Percentiles rank a stretch among this genome's conserved stretches.
Conservation (phyloP, 1,140 invertebrate genomes). For the Antheraea mylitta region DNA sequence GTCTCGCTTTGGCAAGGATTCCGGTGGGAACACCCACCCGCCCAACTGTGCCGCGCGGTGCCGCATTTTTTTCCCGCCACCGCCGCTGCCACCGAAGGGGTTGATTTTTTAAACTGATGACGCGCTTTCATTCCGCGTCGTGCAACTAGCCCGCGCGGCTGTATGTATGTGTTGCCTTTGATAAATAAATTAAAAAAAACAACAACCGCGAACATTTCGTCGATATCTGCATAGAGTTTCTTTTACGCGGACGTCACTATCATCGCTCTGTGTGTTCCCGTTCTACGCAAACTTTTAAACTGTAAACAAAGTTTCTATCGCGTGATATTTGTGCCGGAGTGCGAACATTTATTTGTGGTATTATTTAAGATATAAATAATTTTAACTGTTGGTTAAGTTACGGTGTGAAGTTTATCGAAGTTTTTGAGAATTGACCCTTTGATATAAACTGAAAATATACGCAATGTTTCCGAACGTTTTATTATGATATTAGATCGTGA, state of each 20-base stretch:
- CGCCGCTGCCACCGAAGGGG: slow-evolving; percentile 57
- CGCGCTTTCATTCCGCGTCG: slow-evolving; percentile 79
- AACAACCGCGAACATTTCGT: slow-evolving; percentile 57
- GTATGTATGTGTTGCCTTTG: slow-evolving; percentile 69
- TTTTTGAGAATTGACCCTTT: slow-evolving; percentile 13
- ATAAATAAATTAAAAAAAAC: slow-evolving; percentile 73
- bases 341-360: not conserved
- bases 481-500: slow-evolving; percentile 26
- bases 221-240: slow-evolving; percentile 59
- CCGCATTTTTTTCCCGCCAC: slow-evolving; percentile 69
- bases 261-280: slow-evolving; percentile 45
- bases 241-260: slow-evolving; percentile 50
- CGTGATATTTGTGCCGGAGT: slow-evolving; percentile 10
- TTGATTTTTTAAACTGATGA: slow-evolving; percentile 81
- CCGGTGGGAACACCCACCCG: slow-evolving; percentile 54
- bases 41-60: slow-evolving; percentile 37
- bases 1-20: slow-evolving; percentile 70
- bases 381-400: not conserved
- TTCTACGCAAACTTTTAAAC: slow-evolving; percentile 50
- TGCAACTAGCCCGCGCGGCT: slow-evolving; percentile 73
- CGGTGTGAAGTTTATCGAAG: slow-evolving; percentile 8
- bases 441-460: not conserved
- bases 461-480: not conserved
- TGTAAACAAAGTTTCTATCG: slow-evolving; percentile 16
- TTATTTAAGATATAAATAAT: not conserved